Conservation (phyloP, 2,888 invertebrate genomes). For the Noctua pronuba region DNA sequence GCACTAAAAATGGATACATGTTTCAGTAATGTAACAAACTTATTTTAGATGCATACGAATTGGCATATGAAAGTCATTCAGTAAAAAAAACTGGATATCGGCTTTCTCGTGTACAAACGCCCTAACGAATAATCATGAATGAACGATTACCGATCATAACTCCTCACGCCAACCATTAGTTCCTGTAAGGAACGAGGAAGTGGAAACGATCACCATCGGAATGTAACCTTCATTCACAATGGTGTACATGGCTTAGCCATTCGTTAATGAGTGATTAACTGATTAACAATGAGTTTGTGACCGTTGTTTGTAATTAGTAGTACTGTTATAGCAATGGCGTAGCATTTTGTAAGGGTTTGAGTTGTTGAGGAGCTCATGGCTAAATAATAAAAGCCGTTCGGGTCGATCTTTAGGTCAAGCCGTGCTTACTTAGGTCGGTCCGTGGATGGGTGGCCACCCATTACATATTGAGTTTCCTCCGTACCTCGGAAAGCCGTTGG, state of each 20-base stretch:
- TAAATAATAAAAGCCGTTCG: too few species aligned
- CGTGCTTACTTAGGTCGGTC: too few species aligned
- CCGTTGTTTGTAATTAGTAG: slow-evolving; percentile 35
- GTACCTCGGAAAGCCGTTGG: too few species aligned
- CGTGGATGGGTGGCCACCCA: too few species aligned
- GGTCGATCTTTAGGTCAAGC: too few species aligned
- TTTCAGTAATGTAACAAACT: too few species aligned
- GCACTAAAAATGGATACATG: too few species aligned
- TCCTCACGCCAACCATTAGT: slow-evolving; percentile 42
- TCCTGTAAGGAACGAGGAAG: slow-evolving; percentile 62
- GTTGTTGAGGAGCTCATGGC: too few species aligned
- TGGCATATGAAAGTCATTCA: too few species aligned
- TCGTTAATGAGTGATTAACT: slow-evolving; percentile 52
- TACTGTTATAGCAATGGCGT: slow-evolving; percentile 32
- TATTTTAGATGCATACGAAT: too few species aligned
- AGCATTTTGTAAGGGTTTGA: slow-evolving; percentile 9
- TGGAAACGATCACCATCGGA: slow-evolving; percentile 45
- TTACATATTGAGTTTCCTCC: too few species aligned
- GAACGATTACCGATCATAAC: slow-evolving; percentile 27
- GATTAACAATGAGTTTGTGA: slow-evolving; percentile 49
- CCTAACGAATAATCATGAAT: slow-evolving; percentile 21
- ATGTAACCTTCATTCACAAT: slow-evolving; percentile 54
- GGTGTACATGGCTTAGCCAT: slow-evolving; percentile 42
- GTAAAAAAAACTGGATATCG: too few species aligned
- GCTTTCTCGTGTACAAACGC: not conserved